These are phyloP conservation scores for Pithys albifrons DNA, from an alignment of 2,113 vertebrate genomes.

Conservation along the genomic window DNA sequence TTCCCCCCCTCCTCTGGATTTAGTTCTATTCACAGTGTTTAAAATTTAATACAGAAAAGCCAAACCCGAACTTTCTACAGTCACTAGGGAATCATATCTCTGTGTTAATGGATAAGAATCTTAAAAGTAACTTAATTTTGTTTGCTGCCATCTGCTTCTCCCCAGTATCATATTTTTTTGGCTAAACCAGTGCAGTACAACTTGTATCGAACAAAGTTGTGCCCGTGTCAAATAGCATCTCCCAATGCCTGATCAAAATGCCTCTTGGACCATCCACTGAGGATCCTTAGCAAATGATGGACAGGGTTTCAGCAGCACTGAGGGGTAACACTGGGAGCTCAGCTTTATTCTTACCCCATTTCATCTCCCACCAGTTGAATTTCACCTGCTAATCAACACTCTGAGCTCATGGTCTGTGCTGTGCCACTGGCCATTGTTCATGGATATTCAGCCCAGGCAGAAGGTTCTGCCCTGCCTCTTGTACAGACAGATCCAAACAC, in stretches of 20 bases:
- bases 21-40: background rate
- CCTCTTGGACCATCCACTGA: background rate
- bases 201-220: background rate
- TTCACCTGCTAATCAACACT: background rate
- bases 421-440: background rate
- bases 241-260: background rate
- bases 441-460: background rate
- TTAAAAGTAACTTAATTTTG: constrained; percentile 27
- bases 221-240: background rate
- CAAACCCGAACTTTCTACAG: background rate
- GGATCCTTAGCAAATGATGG: background rate
- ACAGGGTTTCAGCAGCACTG: background rate
- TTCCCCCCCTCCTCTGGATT: background rate
- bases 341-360: background rate
- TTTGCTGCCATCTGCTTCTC: constrained; percentile 12
- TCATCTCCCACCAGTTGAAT: background rate
- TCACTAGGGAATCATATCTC: background rate
- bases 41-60: background rate
- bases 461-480: background rate
- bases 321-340: background rate
- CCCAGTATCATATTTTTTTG: background rate
- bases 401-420: background rate
- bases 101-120: background rate
- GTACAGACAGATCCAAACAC: background rate
- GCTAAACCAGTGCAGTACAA: background rate